These are phyloP conservation scores for Ctenomys sociabilis DNA, from an alignment of 2,113 vertebrate genomes.

Conservation along the genomic window DNA sequence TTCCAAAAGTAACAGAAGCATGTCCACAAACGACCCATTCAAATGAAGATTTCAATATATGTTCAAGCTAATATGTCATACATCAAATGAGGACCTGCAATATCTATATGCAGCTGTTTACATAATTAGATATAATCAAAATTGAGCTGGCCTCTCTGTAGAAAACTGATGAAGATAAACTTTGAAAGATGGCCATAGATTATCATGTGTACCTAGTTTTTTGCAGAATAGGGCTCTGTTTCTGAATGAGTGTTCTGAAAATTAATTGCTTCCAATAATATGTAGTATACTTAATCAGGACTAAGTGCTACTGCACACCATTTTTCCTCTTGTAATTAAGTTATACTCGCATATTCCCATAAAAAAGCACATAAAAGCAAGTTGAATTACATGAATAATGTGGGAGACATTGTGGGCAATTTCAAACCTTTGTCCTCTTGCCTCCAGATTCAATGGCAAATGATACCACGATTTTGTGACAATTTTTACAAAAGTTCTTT, in stretches of 20 bases:
- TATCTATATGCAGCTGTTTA: background rate
- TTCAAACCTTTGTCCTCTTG: background rate
- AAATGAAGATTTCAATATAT: background rate
- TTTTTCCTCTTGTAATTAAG: background rate
- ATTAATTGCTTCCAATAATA: background rate
- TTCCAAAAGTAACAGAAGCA: background rate
- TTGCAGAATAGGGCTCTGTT: slow-evolving; percentile 6
- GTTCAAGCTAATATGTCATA: background rate
- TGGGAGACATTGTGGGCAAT: background rate
- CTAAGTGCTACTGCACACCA: background rate
- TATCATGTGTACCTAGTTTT: background rate
- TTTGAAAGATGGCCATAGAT: background rate
- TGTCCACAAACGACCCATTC: background rate
- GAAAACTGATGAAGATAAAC: background rate
- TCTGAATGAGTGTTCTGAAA: background rate
- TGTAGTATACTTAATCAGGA: background rate
- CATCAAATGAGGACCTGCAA: background rate
- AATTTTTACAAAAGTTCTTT: background rate
- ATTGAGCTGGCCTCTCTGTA: background rate
- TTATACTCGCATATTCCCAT: background rate
- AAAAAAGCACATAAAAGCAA: background rate
- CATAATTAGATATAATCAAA: background rate
- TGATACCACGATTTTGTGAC: background rate
- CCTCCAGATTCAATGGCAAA: background rate
- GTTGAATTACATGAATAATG: background rate